phyloP scores from a whole-genome alignment of 2,113 vertebrate species.

The Cygnus buccinator region DNA sequence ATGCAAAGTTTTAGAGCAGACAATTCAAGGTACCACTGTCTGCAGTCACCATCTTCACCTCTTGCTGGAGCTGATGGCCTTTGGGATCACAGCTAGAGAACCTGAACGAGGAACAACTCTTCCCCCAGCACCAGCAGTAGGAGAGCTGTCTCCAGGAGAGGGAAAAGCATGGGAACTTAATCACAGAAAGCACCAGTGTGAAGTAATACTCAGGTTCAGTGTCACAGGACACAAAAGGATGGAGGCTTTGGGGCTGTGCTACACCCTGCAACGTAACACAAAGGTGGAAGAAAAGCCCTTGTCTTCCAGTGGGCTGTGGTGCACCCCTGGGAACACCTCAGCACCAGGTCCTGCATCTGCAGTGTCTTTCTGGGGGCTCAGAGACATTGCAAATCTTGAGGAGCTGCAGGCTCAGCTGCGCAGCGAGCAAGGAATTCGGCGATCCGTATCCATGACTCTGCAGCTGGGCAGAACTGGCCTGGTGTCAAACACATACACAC shows the following conservation, averaged over 20 bases:
- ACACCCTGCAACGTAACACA: neutral
- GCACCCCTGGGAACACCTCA: neutral
- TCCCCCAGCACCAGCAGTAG: neutral
- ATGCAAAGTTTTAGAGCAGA: neutral
- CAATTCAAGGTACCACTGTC: neutral
- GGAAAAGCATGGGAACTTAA: neutral
- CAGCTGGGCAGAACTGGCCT: neutral
- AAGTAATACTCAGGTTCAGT: neutral
- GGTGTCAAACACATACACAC: neutral
- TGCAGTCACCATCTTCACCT: neutral
- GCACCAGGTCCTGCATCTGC: accelerated
- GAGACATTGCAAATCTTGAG: neutral
- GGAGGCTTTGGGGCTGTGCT: neutral
- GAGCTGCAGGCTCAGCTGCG: neutral
- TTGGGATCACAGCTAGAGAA: neutral
- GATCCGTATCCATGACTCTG: accelerated
- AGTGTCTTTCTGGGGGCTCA: neutral
- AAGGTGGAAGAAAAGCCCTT: neutral
- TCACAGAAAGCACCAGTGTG: neutral
- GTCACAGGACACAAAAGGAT: accelerated
- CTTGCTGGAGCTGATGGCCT: neutral
- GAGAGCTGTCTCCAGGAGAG: neutral
- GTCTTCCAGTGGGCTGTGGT: accelerated
- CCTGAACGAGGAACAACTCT: neutral
- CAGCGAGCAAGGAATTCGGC: neutral